phyloP scores from a whole-genome alignment of 2,888 invertebrate species.

The Amitus sp. region DNA sequence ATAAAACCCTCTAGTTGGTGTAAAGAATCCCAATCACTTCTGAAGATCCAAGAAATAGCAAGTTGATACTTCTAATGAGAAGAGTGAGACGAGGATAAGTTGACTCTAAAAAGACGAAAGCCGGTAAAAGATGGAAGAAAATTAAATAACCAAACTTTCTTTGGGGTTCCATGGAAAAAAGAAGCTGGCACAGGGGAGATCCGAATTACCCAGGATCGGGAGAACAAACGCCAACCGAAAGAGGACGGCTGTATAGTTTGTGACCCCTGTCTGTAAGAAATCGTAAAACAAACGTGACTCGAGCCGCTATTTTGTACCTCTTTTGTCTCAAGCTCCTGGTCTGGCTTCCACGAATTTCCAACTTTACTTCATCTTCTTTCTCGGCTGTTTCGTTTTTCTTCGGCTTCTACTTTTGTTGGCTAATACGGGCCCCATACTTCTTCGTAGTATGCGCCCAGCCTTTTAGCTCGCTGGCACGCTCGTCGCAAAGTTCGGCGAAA shows the following conservation, averaged over 20 bases:
- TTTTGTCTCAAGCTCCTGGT: conserved; percentile 47
- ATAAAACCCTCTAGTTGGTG: conserved; percentile 26
- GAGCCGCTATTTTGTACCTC: conserved; percentile 52
- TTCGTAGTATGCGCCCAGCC: conserved; percentile 7
- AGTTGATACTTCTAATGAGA: conserved; percentile 36
- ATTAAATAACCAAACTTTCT: conserved; percentile 62
- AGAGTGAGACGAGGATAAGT: conserved; percentile 20
- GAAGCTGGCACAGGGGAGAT: conserved; percentile 45
- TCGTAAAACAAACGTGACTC: conserved; percentile 61
- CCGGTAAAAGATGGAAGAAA: conserved; percentile 40
- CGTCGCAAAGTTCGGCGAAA: conserved; percentile 14
- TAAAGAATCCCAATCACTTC: conserved; percentile 28
- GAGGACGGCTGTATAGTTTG: conserved; percentile 19
- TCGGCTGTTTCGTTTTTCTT: conserved; percentile 27
- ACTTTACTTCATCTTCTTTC: conserved; percentile 46
- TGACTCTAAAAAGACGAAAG: conserved; percentile 1
- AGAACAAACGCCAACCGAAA: conserved; percentile 55
- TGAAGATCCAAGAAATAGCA: conserved; percentile 11
- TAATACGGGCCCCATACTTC: conserved; percentile 1
- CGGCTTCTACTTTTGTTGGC: conserved; percentile 12
- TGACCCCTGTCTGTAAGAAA: conserved; percentile 46
- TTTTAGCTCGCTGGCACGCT: conserved; percentile 2
- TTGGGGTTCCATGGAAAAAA: conserved; percentile 32
- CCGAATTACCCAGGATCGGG: conserved; percentile 52
- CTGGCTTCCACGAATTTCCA: conserved; percentile 56